phyloP scores from a whole-genome alignment of 2,797 vertebrate species.

The Iguana delicatissima region DNA sequence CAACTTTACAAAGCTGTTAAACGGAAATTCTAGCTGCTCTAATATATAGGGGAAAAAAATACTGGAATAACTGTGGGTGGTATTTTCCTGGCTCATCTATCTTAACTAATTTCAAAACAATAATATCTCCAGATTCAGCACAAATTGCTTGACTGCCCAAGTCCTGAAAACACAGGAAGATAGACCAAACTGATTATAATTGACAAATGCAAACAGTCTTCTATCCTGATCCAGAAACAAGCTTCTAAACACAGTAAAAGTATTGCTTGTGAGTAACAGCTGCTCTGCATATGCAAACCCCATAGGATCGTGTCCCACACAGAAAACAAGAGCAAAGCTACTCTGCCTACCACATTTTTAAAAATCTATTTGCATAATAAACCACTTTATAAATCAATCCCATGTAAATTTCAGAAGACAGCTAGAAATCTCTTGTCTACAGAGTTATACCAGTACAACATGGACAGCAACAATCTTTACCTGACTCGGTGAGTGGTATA shows the following conservation, averaged over 20 bases:
- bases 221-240: neutral
- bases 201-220: neutral
- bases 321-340: neutral
- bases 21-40: neutral
- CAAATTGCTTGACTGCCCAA: neutral
- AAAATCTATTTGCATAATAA: neutral
- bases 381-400: neutral
- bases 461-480: neutral
- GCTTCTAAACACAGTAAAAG: neutral
- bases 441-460: neutral
- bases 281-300: neutral
- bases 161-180: neutral
- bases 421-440: neutral
- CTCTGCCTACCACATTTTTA: neutral
- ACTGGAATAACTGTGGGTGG: slow-evolving; percentile 17
- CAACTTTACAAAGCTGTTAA: neutral
- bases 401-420: neutral
- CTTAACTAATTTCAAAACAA: slow-evolving; percentile 31
- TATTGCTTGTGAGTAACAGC: slow-evolving; percentile 1
- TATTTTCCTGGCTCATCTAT: slow-evolving; percentile 14
- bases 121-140: neutral
- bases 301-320: neutral
- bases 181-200: neutral
- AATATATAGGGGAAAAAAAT: slow-evolving; percentile 17
- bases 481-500: neutral